Conservation (phyloP, 2,888 invertebrate species). For the Melieria picta region DNA sequence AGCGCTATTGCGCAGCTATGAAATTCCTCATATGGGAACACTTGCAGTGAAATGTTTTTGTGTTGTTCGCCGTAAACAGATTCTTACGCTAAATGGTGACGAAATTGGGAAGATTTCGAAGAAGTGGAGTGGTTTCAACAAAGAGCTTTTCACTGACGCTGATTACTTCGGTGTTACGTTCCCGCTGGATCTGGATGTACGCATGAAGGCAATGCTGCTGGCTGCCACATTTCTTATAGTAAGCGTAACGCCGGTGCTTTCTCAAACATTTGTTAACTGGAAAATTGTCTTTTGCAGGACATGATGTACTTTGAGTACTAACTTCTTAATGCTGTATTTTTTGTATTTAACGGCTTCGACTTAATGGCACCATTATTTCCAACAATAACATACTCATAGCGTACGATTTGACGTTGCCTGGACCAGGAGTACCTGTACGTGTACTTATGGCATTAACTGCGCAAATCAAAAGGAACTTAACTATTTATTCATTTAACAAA, state of each 20-base stretch:
- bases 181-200: slow-evolving; percentile 85
- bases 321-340: not conserved
- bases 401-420: no score
- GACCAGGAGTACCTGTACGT: no score
- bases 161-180: slow-evolving; percentile 88
- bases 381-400: no score
- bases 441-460: no score
- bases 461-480: no score
- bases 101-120: slow-evolving; percentile 86
- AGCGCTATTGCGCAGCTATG: not conserved
- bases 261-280: not conserved
- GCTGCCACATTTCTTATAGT: slow-evolving; percentile 80
- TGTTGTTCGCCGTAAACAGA: not conserved
- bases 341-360: no score
- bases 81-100: slow-evolving; percentile 75
- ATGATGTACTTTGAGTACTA: slow-evolving; percentile 27
- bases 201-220: slow-evolving; percentile 79
- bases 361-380: no score
- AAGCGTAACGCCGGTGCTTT: not conserved
- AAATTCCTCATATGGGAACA: no score
- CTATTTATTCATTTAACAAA: no score
- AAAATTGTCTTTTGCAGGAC: slow-evolving; percentile 11
- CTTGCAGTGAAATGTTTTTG: no score
- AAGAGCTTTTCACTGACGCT: slow-evolving; percentile 83
- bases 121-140: slow-evolving; percentile 82